Conservation (phyloP, 2,113 vertebrate species). For the Poicephalus gulielmi region DNA sequence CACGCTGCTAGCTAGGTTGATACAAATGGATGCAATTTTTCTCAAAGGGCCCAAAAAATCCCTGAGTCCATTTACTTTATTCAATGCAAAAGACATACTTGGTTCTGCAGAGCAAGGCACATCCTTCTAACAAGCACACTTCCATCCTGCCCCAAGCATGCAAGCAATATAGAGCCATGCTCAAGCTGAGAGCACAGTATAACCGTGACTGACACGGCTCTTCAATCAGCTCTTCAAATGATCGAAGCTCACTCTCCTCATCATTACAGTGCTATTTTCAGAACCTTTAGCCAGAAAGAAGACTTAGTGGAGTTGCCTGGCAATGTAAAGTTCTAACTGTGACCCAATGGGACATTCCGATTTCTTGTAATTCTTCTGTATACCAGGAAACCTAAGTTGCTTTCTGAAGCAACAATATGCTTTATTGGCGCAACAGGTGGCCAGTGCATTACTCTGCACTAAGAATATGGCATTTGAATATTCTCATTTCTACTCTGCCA, state of each 20-base stretch:
- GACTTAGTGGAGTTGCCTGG: no score
- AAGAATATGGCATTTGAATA: neutral
- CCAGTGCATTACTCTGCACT: neutral
- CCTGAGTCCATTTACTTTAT: neutral
- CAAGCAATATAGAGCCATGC: neutral
- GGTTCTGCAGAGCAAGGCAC: neutral
- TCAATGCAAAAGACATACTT: neutral
- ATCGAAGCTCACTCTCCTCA: neutral
- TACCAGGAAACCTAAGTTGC: neutral
- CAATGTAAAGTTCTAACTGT: neutral
- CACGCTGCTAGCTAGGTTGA: neutral
- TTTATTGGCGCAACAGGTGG: neutral
- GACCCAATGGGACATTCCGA: neutral
- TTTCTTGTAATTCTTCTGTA: accelerated
- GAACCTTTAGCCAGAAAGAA: neutral
- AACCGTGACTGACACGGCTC: neutral
- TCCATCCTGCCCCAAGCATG: neutral
- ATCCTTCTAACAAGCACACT: neutral
- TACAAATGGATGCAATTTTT: neutral
- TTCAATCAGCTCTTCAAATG: neutral
- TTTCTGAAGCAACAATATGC: neutral
- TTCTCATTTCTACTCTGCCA: neutral
- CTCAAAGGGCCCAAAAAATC: neutral
- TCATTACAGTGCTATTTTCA: neutral
- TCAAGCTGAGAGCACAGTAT: neutral